Evolutionary conservation across 2,888 invertebrate genomes (phyloP).

Genomic region (Notocelia uddmanniana): DNA sequence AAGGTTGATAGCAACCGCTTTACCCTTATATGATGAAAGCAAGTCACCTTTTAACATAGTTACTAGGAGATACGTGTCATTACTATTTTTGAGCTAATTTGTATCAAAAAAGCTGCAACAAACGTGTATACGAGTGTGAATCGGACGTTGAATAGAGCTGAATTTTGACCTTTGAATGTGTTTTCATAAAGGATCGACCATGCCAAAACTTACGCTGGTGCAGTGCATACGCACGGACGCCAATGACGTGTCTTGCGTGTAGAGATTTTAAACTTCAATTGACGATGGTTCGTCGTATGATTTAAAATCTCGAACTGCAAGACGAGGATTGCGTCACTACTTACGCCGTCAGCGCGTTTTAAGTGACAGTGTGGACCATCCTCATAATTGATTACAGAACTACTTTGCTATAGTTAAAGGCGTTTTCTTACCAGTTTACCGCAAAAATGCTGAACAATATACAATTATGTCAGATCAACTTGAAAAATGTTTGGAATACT

Average conservation of each 20-base stretch:
- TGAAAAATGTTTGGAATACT: conserved; percentile 11
- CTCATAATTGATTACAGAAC: not conserved
- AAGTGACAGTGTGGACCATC: not conserved
- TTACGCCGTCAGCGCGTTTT: not conserved
- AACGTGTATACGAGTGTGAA: not conserved
- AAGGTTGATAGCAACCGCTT: conserved; percentile 19
- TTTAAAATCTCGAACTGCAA: too few relatives aligned
- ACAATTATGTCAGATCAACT: not conserved
- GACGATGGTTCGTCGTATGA: too few relatives aligned
- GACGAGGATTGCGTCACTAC: too few relatives aligned
- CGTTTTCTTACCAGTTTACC: conserved; percentile 15
- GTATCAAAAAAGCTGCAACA: not conserved
- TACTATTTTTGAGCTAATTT: not conserved
- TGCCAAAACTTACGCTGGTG: not conserved
- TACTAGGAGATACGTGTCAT: not conserved
- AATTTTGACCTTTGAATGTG: not conserved
- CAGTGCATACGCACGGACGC: too few relatives aligned
- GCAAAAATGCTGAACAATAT: not conserved
- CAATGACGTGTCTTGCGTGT: too few relatives aligned
- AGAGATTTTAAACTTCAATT: too few relatives aligned
- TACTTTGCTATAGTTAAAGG: not conserved
- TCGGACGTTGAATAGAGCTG: not conserved
- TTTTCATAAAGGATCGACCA: not conserved
- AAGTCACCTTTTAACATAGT: not conserved
- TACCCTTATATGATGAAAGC: conserved; percentile 32